A percentile compares a stretch with the other conserved stretches of the same genome.
Evolutionary conservation across 2,113 vertebrate species (phyloP).

Genomic region (Engraulis encrasicolus): DNA sequence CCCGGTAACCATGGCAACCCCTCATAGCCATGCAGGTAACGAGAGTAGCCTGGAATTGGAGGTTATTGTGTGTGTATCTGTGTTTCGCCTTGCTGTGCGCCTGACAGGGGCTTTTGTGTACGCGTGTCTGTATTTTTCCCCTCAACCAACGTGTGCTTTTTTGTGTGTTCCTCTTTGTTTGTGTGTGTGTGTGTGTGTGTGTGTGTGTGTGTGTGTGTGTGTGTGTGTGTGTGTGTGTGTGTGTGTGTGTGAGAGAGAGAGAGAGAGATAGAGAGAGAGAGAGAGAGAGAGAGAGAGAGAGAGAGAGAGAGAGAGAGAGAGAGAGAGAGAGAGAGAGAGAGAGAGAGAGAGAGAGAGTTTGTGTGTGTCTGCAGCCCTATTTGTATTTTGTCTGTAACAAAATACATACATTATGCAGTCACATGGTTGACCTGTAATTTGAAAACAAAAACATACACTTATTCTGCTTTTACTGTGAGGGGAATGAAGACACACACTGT

Average conservation of each 20-base stretch:
- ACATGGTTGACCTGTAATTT: not conserved
- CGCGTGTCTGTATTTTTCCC: constrained; percentile 13
- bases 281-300: too few species aligned
- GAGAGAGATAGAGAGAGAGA: too few species aligned
- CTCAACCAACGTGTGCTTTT: too few species aligned
- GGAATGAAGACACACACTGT: too few species aligned
- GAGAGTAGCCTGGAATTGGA: constrained; percentile 72
- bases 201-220: not conserved
- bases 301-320: too few species aligned
- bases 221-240: constrained; percentile 34
- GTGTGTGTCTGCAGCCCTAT: constrained; percentile 19
- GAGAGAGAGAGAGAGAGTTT: too few species aligned
- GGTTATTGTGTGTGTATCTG: constrained; percentile 45
- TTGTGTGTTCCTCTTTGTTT: constrained; percentile 2
- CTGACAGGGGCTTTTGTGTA: constrained; percentile 33
- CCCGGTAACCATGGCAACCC: constrained; percentile 67
- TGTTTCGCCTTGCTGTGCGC: constrained; percentile 6
- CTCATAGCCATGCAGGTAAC: constrained; percentile 71
- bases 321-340: too few species aligned
- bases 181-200: not conserved
- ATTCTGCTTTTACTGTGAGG: not conserved
- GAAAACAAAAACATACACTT: not conserved
- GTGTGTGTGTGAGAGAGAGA: constrained; percentile 23
- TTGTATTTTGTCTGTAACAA: not conserved
- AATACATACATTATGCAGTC: not conserved